Conservation (phyloP, 2,797 vertebrate genomes). For the Sciurus vulgaris region DNA sequence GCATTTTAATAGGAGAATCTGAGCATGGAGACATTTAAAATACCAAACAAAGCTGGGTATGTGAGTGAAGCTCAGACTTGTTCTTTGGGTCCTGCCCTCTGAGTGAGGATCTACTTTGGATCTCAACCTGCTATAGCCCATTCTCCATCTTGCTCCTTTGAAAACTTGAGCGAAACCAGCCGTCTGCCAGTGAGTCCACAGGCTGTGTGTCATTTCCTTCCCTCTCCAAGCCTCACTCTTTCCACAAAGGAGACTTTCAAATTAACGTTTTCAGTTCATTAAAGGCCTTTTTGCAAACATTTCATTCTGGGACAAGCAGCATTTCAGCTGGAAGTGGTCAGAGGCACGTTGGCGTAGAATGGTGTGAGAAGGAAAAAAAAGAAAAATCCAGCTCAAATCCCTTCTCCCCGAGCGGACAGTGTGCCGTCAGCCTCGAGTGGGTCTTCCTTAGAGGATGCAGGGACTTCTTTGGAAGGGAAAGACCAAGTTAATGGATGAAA, state of each 20-base stretch:
- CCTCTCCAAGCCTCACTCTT: slow-evolving; percentile 85
- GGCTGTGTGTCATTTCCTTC: slow-evolving; percentile 88
- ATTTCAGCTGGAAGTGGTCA: slow-evolving; percentile 76
- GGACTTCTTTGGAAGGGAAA: slow-evolving; percentile 45
- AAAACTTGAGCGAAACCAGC: slow-evolving; percentile 79
- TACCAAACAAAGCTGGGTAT: not conserved
- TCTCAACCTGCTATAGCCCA: not conserved
- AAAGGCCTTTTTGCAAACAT: slow-evolving; percentile 81
- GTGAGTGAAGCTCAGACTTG: not conserved
- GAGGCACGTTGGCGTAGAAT: slow-evolving; percentile 14
- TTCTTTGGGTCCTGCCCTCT: not conserved
- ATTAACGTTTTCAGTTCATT: slow-evolving; percentile 84
- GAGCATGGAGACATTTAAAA: not conserved
- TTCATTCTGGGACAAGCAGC: slow-evolving; percentile 59
- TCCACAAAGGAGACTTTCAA: slow-evolving; percentile 85
- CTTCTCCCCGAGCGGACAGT: slow-evolving; percentile 22
- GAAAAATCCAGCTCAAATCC: not conserved
- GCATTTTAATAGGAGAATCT: slow-evolving; percentile 8
- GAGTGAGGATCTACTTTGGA: slow-evolving; percentile 19
- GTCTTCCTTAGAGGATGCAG: slow-evolving; percentile 38
- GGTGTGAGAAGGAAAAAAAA: slow-evolving; percentile 44
- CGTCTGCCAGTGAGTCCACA: slow-evolving; percentile 79
- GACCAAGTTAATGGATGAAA: slow-evolving; percentile 56
- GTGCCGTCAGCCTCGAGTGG: not conserved
- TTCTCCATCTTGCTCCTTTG: slow-evolving; percentile 52